phyloP scores from a whole-genome alignment of 2,113 vertebrate genomes.

The Martes martes region DNA sequence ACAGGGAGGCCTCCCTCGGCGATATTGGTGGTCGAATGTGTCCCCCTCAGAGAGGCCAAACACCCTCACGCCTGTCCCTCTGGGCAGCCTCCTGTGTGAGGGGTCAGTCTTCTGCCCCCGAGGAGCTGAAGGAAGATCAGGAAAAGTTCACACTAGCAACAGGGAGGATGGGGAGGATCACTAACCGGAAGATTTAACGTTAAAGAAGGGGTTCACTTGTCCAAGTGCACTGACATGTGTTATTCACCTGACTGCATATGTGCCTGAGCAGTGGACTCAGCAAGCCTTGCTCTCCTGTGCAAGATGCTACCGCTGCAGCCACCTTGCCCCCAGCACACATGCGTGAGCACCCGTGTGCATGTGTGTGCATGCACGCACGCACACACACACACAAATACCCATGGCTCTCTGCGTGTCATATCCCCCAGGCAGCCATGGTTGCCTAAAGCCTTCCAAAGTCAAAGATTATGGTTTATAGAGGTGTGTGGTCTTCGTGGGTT shows the following conservation, averaged over 20 bases:
- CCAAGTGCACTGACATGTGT: accelerated
- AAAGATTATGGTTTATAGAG: not conserved
- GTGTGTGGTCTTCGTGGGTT: not conserved
- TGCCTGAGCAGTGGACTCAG: not conserved
- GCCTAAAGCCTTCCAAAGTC: not conserved
- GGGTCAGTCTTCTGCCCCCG: not conserved
- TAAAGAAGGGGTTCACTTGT: not conserved
- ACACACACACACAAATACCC: accelerated
- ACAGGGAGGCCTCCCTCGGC: too few relatives aligned
- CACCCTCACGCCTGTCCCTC: not conserved
- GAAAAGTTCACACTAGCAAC: not conserved
- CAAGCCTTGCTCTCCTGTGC: not conserved
- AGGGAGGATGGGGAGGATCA: not conserved
- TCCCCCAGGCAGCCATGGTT: not conserved
- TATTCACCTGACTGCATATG: accelerated
- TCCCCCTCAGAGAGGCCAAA: not conserved
- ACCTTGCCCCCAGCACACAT: accelerated
- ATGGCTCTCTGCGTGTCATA: not conserved
- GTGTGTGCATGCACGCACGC: accelerated
- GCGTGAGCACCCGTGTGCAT: too few relatives aligned
- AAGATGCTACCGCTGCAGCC: not conserved
- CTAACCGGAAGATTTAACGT: not conserved
- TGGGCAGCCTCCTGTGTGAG: not conserved
- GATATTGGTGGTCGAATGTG: not conserved
- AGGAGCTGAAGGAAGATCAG: not conserved